Conservation (phyloP, 1,140 invertebrate species). For the Phenacoccus solenopsis region DNA sequence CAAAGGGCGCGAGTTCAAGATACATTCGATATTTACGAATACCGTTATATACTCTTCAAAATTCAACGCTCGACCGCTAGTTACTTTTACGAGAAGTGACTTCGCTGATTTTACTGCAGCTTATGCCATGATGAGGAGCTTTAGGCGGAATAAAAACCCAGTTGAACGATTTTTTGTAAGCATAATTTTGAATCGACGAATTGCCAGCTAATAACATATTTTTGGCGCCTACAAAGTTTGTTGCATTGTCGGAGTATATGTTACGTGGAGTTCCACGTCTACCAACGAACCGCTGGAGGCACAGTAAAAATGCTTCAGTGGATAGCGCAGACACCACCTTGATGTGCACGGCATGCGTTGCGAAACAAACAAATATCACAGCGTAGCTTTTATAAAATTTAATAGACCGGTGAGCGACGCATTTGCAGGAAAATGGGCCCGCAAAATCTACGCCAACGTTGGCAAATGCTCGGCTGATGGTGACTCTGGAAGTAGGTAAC, state of each 20-base stretch:
- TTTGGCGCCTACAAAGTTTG: constrained; percentile 18
- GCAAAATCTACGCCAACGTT: constrained; percentile 33
- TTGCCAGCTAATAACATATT: neutral
- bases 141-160: constrained; percentile 14
- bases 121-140: constrained; percentile 25
- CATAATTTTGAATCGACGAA: neutral
- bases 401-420: neutral
- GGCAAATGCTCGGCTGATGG: constrained; percentile 27
- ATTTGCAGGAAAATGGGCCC: constrained; percentile 28
- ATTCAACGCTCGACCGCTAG: constrained; percentile 22
- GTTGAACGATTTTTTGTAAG: neutral
- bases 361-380: constrained; percentile 26
- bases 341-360: constrained; percentile 26
- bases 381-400: constrained; percentile 7
- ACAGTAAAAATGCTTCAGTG: constrained; percentile 24
- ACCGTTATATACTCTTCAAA: constrained; percentile 32
- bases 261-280: constrained; percentile 19
- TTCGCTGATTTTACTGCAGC: constrained; percentile 28
- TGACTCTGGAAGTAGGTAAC: neutral
- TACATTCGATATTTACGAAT: constrained; percentile 28
- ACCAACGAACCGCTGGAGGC: constrained; percentile 25
- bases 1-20: constrained; percentile 29
- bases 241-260: constrained; percentile 17
- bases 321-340: constrained; percentile 25
- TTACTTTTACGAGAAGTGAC: constrained; percentile 23